Evolutionary conservation across 2,797 vertebrate genomes (phyloP).

Genomic region (Atherinosoma microstoma): DNA sequence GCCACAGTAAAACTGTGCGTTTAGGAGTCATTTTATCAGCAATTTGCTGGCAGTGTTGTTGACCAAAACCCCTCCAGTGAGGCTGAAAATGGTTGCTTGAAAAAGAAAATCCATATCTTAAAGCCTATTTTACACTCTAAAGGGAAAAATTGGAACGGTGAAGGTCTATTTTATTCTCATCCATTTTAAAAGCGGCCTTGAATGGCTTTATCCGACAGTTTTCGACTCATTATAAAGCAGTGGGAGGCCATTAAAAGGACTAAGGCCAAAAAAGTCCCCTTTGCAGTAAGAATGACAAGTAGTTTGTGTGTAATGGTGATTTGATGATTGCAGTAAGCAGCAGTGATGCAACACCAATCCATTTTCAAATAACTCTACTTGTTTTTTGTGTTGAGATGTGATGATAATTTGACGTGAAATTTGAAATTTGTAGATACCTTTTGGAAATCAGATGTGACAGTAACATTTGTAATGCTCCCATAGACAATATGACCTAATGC

Average conservation of each 20-base stretch:
- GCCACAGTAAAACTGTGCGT: background rate
- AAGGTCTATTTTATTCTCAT: background rate
- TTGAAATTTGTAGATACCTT: background rate
- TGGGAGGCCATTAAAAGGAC: background rate
- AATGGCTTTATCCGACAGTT: background rate
- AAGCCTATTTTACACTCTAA: background rate
- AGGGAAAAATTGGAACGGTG: background rate
- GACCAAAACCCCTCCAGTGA: background rate
- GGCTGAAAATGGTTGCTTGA: slow-evolving; percentile 10
- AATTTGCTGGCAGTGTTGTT: background rate
- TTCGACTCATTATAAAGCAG: background rate
- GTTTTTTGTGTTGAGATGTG: background rate
- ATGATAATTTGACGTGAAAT: background rate
- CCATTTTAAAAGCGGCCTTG: background rate
- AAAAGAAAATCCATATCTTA: background rate
- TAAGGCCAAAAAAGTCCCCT: background rate
- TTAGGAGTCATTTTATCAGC: background rate
- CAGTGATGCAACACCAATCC: background rate
- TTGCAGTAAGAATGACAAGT: background rate
- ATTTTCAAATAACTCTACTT: background rate
- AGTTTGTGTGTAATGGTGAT: background rate
- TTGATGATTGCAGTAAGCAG: background rate
- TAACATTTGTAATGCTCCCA: slow-evolving; percentile 10
- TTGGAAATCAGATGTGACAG: slow-evolving; percentile 12
- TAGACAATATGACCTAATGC: slow-evolving; percentile 3